Conservation (phyloP, 2,797 vertebrate species). For the Brotula barbata region DNA sequence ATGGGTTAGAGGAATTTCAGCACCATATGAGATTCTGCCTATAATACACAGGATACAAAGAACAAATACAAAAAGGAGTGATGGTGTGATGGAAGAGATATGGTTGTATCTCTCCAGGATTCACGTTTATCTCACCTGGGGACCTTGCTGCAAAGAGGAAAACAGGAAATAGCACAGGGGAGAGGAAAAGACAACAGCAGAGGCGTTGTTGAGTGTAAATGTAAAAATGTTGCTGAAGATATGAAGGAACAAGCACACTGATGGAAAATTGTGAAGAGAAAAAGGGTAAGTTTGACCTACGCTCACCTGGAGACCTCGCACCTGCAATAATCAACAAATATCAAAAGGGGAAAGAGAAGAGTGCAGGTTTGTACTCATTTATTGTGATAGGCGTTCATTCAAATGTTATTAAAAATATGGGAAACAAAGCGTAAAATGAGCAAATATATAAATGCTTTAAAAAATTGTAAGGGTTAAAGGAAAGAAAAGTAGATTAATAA, state of each 20-base stretch:
- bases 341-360: constrained; percentile 51
- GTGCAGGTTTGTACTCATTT: constrained; percentile 41
- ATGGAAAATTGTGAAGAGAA: constrained; percentile 22
- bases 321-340: constrained; percentile 62
- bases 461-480: background rate
- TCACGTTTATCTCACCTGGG: constrained; percentile 74
- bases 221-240: constrained; percentile 27
- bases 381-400: constrained; percentile 30
- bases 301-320: constrained; percentile 81
- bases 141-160: constrained; percentile 71
- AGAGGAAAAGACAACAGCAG: background rate
- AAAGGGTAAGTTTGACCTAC: constrained; percentile 58
- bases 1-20: background rate
- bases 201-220: constrained; percentile 31
- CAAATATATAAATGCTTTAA: constrained; percentile 11
- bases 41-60: constrained; percentile 6
- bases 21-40: background rate
- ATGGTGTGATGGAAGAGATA: constrained; percentile 41
- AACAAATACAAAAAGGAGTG: background rate
- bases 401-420: constrained; percentile 28
- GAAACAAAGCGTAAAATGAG: constrained; percentile 39
- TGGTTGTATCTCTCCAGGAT: constrained; percentile 52
- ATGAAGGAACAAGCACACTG: constrained; percentile 28
- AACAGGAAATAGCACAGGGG: constrained; percentile 32
- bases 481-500: constrained; percentile 7